Conservation (phyloP, 2,113 vertebrate species). For the Erythrolamprus reginae region DNA sequence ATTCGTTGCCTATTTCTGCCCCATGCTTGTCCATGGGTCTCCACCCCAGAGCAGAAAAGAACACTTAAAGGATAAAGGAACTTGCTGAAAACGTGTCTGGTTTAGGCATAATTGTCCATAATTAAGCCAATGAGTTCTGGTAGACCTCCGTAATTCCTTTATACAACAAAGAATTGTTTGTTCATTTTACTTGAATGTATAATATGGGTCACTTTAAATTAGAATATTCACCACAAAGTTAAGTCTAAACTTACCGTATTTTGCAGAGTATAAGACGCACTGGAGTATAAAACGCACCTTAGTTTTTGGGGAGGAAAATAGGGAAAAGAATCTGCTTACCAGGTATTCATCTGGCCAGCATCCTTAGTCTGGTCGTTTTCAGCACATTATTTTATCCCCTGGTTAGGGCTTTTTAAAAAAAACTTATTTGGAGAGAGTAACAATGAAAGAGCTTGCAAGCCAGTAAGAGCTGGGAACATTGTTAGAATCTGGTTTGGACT, state of each 20-base stretch:
- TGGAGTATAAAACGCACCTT: no score
- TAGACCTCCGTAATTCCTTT: neutral
- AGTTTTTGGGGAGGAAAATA: no score
- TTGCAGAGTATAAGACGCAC: no score
- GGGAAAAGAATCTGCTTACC: no score
- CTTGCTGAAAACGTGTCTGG: neutral
- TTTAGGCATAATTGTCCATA: neutral
- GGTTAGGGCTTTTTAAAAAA: no score
- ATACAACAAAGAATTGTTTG: neutral
- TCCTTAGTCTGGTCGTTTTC: no score
- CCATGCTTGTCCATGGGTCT: conserved; percentile 3
- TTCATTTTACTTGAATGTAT: neutral
- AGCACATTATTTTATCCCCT: no score
- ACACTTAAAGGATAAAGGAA: neutral
- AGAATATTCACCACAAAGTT: neutral
- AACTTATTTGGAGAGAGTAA: no score
- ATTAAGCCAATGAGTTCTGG: neutral
- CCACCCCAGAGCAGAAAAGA: neutral
- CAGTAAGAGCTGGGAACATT: no score
- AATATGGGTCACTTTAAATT: neutral
- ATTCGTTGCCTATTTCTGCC: conserved; percentile 1
- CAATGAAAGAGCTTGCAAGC: no score
- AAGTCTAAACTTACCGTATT: neutral
- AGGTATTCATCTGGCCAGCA: no score
- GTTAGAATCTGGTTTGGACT: no score